Base-by-base conservation (phyloP, 2,113 vertebrate species). In the Erinaceus europaeus region DNA sequence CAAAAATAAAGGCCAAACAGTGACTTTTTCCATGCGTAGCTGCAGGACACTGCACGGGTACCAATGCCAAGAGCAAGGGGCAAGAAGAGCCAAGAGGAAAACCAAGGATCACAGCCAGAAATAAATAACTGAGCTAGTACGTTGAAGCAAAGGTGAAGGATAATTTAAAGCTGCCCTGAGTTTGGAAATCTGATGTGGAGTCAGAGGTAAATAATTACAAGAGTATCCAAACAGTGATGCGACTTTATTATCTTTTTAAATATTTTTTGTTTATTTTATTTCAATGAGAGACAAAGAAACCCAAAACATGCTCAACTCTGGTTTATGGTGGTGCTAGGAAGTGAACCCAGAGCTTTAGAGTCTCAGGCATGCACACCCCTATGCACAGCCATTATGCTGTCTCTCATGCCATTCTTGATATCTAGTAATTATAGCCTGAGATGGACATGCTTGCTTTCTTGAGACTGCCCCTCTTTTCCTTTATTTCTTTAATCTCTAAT, bases 1-100 rank as follows among this genome's bases (percentile, higher is more conserved):
- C 32, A 44, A 71, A 89, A 65, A 36, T 53, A 42, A 88, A 83
- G 23, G 65, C 9, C 59, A 69, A 67, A 15, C 57, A 87, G 78
- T 50, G 10, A n/a, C n/a, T 86, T 69, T 74, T 32, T 68, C 1
- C 23, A 53, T 21, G 36, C 59, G 20, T 27, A 84, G n/a, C 14
- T 64, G n/a, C n/a, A 64, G 55, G 64, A 68, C 20, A 42, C 6
- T 4, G 42, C 6, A 42, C 46, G 18, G 36, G 6, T 2, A 52
- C 25, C 55, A 76, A n/a, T 78, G 42, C 36, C 88, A 61, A 84
- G 59, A 65, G 32, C 1, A n/a, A 65, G 59, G 64, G 44, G 17
- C 32, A 67, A 20, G 40, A 34, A 73, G 7, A 83, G 21, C 55
- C 11, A 62, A 32, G 83, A 78, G 18, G 32, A 73, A 69, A 42